phyloP scores from a whole-genome alignment of 1,140 invertebrate species.

The Sogatella furcifera region DNA sequence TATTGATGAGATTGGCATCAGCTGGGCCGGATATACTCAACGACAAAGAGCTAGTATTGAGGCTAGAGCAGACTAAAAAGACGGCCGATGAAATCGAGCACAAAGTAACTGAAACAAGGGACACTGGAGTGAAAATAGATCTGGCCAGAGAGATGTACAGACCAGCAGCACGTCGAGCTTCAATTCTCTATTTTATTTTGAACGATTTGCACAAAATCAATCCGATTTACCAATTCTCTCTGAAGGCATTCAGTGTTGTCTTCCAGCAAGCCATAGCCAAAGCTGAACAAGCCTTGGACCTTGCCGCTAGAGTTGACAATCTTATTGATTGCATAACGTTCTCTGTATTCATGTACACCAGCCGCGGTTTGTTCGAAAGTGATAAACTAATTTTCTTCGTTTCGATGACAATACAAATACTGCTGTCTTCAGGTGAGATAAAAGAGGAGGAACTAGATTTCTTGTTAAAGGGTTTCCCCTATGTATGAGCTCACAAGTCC shows the following conservation, averaged over 20 bases:
- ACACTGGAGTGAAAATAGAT: slow-evolving; percentile 80
- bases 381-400: slow-evolving; percentile 88
- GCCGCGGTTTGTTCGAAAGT: slow-evolving; percentile 80
- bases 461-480: slow-evolving; percentile 66
- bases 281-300: slow-evolving; percentile 52
- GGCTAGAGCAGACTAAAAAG: slow-evolving; percentile 86
- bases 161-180: slow-evolving; percentile 72
- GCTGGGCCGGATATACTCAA: slow-evolving; percentile 84
- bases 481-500: slow-evolving; percentile 55
- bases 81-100: slow-evolving; percentile 83
- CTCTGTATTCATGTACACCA: slow-evolving; percentile 78
- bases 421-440: slow-evolving; percentile 54
- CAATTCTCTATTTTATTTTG: slow-evolving; percentile 87
- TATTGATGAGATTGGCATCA: slow-evolving; percentile 73
- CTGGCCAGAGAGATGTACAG: slow-evolving; percentile 81
- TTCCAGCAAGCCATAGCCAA: slow-evolving; percentile 77
- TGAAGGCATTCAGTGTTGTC: slow-evolving; percentile 89
- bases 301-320: slow-evolving; percentile 61
- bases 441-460: slow-evolving; percentile 71
- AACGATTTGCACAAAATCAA: slow-evolving; percentile 91
- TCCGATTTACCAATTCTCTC: slow-evolving; percentile 91
- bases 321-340: slow-evolving; percentile 84
- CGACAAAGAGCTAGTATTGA: slow-evolving; percentile 81
- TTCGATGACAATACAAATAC: slow-evolving; percentile 77
- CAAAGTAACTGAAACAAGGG: slow-evolving; percentile 79